Conservation (phyloP, 2,797 vertebrate genomes). For the Chaunax sp. region DNA sequence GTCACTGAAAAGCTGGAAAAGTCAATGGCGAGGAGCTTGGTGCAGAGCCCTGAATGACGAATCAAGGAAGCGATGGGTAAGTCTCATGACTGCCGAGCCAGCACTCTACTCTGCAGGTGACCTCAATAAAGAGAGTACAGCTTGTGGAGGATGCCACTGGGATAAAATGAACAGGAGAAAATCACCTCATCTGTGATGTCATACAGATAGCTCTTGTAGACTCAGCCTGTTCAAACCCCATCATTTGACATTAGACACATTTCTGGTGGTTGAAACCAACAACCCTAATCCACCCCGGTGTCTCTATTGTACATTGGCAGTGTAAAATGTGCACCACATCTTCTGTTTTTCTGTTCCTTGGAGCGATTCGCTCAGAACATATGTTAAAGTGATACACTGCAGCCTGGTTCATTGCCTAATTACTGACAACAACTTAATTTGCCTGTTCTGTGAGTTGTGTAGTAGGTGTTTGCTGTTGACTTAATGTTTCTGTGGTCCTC, state of each 20-base stretch:
- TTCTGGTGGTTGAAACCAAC: neutral
- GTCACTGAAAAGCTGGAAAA: conserved; percentile 88
- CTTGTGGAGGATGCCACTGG: neutral
- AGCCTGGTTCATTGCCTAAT: conserved; percentile 6
- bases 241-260: neutral
- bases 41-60: conserved; percentile 86
- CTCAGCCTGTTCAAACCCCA: neutral
- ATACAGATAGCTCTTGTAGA: neutral
- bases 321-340: neutral
- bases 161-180: neutral
- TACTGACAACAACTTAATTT: neutral
- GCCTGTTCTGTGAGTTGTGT: neutral
- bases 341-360: neutral
- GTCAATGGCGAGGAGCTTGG: conserved; percentile 91
- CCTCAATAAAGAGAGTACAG: conserved; percentile 29
- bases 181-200: neutral
- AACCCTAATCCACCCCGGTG: neutral
- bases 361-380: conserved; percentile 26
- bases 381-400: neutral
- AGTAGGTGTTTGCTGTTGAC: neutral
- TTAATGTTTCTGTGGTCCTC: conserved; percentile 10
- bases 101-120: conserved; percentile 47
- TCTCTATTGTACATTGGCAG: neutral
- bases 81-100: conserved; percentile 62
- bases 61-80: conserved; percentile 84